Evolutionary conservation across 1,140 invertebrate genomes (phyloP).

Genomic region (Pogonomyrmex barbatus): DNA sequence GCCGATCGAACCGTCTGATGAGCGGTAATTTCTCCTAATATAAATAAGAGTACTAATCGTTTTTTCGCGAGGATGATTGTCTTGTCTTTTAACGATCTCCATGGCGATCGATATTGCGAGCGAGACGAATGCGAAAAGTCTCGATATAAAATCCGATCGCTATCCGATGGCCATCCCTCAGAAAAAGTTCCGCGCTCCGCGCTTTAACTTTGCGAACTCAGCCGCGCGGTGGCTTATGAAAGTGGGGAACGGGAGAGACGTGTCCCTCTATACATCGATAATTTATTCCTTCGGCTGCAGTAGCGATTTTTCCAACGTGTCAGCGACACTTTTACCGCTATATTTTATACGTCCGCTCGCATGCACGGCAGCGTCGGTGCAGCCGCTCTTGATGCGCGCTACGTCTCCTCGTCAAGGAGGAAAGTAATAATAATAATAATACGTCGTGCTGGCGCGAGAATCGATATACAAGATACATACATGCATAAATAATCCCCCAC

Average conservation of each 20-base stretch:
- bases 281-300: slow-evolving; percentile 67
- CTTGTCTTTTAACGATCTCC: not conserved
- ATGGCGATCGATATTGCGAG: not conserved
- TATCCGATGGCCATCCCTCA: not conserved
- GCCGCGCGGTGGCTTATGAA: slow-evolving; percentile 19
- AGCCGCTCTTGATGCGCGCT: slow-evolving; percentile 42
- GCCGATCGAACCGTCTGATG: not conserved
- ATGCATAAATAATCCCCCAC: slow-evolving; percentile 37
- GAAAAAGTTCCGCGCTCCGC: slow-evolving; percentile 19
- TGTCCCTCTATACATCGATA: slow-evolving; percentile 59
- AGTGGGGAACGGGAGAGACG: not conserved
- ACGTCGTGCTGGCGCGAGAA: slow-evolving; percentile 28
- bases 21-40: slow-evolving; percentile 1
- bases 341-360: slow-evolving; percentile 39
- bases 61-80: slow-evolving; percentile 1
- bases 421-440: slow-evolving; percentile 49
- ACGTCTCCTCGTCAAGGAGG: slow-evolving; percentile 12
- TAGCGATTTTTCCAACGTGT: slow-evolving; percentile 70
- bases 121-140: not conserved
- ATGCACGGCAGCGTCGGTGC: slow-evolving; percentile 3
- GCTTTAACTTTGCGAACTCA: slow-evolving; percentile 62
- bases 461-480: slow-evolving; percentile 48
- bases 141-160: not conserved
- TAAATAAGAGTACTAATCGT: not conserved
- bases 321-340: slow-evolving; percentile 66